Conservation (phyloP, 2,113 vertebrate genomes). For the Numida meleagris region DNA sequence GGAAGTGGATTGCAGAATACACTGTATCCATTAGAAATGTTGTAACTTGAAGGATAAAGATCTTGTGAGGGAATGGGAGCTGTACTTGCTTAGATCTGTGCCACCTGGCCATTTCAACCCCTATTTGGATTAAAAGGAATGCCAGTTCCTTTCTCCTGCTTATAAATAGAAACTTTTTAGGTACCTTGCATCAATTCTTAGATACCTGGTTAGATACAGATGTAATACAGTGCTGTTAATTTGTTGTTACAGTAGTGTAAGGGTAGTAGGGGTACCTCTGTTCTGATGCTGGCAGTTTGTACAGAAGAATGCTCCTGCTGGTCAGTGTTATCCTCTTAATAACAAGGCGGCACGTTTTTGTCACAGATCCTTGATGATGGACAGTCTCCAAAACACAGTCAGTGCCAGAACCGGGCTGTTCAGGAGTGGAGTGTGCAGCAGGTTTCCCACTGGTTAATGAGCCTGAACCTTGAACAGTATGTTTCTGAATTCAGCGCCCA, state of each 20-base stretch:
- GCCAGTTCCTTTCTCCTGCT: background rate
- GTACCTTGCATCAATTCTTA: background rate
- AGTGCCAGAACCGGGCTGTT: slow-evolving; percentile 84
- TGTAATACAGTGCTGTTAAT: background rate
- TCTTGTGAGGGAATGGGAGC: background rate
- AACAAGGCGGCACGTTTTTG: slow-evolving; percentile 23
- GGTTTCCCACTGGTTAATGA: slow-evolving; percentile 91
- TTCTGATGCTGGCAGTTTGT: background rate
- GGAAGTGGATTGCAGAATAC: background rate
- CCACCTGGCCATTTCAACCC: background rate
- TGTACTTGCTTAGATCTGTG: background rate
- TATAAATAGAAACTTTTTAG: background rate
- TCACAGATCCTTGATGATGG: slow-evolving; percentile 90
- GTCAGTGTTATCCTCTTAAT: background rate
- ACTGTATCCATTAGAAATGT: background rate
- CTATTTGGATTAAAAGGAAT: background rate
- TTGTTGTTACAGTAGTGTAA: background rate
- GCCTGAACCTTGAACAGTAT: slow-evolving; percentile 90
- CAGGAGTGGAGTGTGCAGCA: slow-evolving; percentile 92
- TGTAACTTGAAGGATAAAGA: background rate
- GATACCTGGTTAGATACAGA: background rate
- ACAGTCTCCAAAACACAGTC: slow-evolving; percentile 85
- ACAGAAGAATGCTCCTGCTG: background rate
- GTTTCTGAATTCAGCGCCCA: slow-evolving; percentile 93
- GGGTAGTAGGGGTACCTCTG: background rate